These are phyloP conservation scores for Poecile montanus DNA, from an alignment of 2,797 vertebrate species.

Conservation along the genomic window DNA sequence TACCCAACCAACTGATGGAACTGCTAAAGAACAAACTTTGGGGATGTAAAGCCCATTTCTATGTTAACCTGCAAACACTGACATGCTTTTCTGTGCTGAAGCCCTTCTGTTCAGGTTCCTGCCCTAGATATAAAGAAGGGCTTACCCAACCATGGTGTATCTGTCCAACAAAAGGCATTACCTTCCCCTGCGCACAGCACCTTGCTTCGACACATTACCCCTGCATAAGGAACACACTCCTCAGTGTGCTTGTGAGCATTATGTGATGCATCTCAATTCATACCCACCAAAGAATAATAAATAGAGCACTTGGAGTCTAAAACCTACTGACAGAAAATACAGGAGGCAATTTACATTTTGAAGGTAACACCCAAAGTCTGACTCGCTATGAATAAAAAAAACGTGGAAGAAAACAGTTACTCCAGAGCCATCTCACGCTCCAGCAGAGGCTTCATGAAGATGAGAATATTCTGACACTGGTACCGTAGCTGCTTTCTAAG, in stretches of 20 bases:
- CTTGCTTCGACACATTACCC: not conserved
- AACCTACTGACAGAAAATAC: not conserved
- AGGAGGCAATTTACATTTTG: not conserved
- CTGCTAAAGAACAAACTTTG: not conserved
- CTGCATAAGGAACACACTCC: not conserved
- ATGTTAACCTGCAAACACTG: not conserved
- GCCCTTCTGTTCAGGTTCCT: not conserved
- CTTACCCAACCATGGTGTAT: not conserved
- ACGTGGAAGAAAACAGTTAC: not conserved
- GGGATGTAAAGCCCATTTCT: not conserved
- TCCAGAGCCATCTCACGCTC: accelerated
- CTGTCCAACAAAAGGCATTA: not conserved
- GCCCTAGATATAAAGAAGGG: not conserved
- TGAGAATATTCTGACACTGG: not conserved
- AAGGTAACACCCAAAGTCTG: not conserved
- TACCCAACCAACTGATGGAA: not conserved
- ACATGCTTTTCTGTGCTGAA: not conserved
- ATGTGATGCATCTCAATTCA: not conserved
- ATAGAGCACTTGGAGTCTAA: not conserved
- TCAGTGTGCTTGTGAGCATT: not conserved
- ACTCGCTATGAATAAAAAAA: not conserved
- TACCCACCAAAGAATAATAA: not conserved
- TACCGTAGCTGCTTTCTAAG: not conserved
- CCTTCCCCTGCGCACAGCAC: not conserved
- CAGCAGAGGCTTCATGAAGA: not conserved